Base-by-base conservation (phyloP, 92 coral and sea anemone species). In the Zoanthus sociatus region DNA sequence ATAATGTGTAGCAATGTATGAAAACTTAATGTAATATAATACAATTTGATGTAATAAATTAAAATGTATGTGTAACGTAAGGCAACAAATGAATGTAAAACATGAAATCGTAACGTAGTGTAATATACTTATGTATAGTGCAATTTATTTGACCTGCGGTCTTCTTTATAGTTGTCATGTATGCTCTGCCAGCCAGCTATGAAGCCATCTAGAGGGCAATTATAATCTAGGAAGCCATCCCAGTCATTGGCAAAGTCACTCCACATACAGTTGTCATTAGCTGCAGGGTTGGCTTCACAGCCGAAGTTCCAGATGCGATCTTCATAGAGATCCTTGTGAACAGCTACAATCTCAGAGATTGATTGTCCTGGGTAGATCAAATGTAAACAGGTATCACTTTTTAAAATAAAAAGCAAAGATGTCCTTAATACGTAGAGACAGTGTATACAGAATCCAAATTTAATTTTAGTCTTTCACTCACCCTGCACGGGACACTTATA, bases 171-270 rank as follows among this genome's bases (percentile, higher is more conserved):
- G 69, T 83, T 83, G 33, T 83, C 87, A 42, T 83, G 87, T 5
- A 73, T 42, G 20, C 87, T 83, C 14, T 83, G 17, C 77, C 77
- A 71, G 31, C 87, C 87, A 8, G 78, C 50, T 10, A 83, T 9
- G 37, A 83, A 71, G 53, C 87, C 87, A 42, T 83, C 71, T 1
- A 71, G 69, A 8, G 87, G 87, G 9, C 87, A 83, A 20, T 53
- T 33, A 3, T 16, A 83, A 68, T 71, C 71, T 50, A 83, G 8
- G 68, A 53, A 9, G n/a, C 87, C n/a, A 17, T 83, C 87, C 87
- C 87, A 83, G 32, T 83, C 87, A 12, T 83, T 83, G 37, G 79
- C 79, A 48, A 44, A 83, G 14, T 83, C 71, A 47, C 84, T 79
- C 84, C 84, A 79, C 44, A 79, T 48, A 63, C 84, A 79, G 74